A percentile compares a stretch with the other conserved stretches of the same genome.
Conservation (phyloP, 1,140 invertebrate genomes). For the Zaprionus africanus region DNA sequence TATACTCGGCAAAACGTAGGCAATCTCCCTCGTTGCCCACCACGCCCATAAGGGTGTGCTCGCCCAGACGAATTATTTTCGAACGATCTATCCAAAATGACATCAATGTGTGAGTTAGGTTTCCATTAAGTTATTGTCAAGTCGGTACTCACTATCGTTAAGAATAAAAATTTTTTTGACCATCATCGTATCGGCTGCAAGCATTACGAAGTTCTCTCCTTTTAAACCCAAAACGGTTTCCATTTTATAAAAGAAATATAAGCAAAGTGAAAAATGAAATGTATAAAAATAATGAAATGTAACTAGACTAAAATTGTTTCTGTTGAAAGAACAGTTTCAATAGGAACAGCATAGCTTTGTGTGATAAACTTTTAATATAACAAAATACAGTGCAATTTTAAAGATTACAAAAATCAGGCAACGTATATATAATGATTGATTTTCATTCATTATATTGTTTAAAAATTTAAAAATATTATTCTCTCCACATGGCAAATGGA, state of each 20-base stretch:
- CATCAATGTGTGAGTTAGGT: background rate
- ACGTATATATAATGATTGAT: too few relatives aligned
- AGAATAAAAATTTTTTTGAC: background rate
- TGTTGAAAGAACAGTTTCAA: background rate
- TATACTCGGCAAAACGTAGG: slow-evolving; percentile 97
- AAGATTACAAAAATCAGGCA: too few relatives aligned
- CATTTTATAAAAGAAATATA: slow-evolving; percentile 18
- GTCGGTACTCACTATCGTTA: slow-evolving; percentile 31
- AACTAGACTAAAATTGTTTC: background rate
- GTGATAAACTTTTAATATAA: too few relatives aligned
- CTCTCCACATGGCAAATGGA: too few relatives aligned
- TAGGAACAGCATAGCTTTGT: too few relatives aligned
- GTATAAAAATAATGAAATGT: background rate
- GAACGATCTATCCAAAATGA: slow-evolving; percentile 5
- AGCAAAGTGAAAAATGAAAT: background rate
- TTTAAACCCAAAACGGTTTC: slow-evolving; percentile 49
- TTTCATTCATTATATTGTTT: too few relatives aligned
- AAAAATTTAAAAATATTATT: too few relatives aligned
- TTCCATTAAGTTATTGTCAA: too few relatives aligned
- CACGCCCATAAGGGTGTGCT: slow-evolving; percentile 8
- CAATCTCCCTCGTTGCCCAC: slow-evolving; percentile 13
- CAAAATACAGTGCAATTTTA: too few relatives aligned
- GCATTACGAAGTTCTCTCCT: slow-evolving; percentile 45
- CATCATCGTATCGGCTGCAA: slow-evolving; percentile 34
- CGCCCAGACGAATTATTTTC: slow-evolving; percentile 18